Conservation (phyloP, 1,140 invertebrate genomes). For the Trichogramma pretiosum region DNA sequence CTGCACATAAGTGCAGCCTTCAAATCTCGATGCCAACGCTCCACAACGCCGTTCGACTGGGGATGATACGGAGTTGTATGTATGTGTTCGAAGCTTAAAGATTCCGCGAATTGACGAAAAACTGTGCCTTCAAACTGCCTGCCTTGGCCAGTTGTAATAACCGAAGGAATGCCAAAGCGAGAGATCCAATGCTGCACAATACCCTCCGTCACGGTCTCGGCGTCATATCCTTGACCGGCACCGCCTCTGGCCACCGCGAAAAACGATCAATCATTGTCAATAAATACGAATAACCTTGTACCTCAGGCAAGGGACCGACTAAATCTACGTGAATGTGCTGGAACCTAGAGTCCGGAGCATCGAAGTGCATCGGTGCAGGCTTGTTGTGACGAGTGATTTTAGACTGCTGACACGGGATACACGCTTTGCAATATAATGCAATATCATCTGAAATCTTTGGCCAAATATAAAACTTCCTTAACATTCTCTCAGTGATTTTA, state of each 20-base stretch:
- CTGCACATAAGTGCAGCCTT: conserved; percentile 24
- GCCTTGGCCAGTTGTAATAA: conserved; percentile 31
- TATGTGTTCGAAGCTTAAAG: conserved; percentile 21
- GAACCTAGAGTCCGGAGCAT: background rate
- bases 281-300: conserved; percentile 15
- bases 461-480: background rate
- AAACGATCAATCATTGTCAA: conserved; percentile 27
- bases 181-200: conserved; percentile 29
- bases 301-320: background rate
- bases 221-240: conserved; percentile 22
- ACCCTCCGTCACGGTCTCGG: conserved; percentile 31
- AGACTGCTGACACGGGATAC: background rate
- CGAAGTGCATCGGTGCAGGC: background rate
- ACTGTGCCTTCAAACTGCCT: conserved; percentile 33
- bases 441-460: background rate
- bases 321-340: background rate
- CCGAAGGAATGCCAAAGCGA: conserved; percentile 28
- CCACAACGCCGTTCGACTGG: conserved; percentile 24
- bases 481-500: background rate
- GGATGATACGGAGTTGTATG: conserved; percentile 34
- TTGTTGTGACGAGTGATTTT: background rate
- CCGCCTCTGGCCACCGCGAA: conserved; percentile 29
- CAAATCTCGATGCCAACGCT: conserved; percentile 21
- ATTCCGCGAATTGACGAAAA: conserved; percentile 19
- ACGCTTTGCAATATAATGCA: background rate